Evolutionary conservation across 1,140 invertebrate genomes (phyloP), one percentile per base, ranked within the genome.

Genomic region (Brachionus manjavacas): DNA sequence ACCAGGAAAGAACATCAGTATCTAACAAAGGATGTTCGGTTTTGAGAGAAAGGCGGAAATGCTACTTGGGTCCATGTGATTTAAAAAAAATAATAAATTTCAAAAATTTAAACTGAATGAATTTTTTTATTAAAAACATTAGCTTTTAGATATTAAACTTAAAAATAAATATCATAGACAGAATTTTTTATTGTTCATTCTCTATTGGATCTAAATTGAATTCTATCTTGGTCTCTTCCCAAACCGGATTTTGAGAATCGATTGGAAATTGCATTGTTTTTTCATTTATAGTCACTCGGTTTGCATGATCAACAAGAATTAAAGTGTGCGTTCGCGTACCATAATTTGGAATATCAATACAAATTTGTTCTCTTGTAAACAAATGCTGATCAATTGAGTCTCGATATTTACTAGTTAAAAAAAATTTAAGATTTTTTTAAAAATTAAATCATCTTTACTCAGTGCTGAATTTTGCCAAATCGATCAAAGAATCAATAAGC

Each of bases 181-280:
- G 39, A 72, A 72, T 72, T 72, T 72, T 41, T 41, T 41, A 39
- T 16, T n/a, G 28, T 68, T 31, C 31, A 39, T 41, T 72, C 2
- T 72, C 41, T 43, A 72, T 12, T 39, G 28, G 31, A 39, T 72
- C 39, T 9, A 81, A 39, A 81, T 81, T 35, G 43, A 81, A 81
- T 64, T 81, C 79, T n/a, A 81, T 81, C 11, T 64, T 81, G 4
- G 31, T 81, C 39, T 81, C 79, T 41, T 41, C 16, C 79, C 79
- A 81, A 12, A 14, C 79, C 9, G 52, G 79, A 28, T 81, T 81
- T 20, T 41, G 6, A 41, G 49, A 8, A 68, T 64, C 25, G 0
- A 81, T 81, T 25, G 79, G 79, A 68, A 7, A 81, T 46, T 81
- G 39, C 64, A 81, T 41, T 41, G 52, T 81, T 41, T 60, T 81